phyloP scores from a whole-genome alignment of 2,888 invertebrate genomes.

The Hirtodrosophila alboralis region DNA sequence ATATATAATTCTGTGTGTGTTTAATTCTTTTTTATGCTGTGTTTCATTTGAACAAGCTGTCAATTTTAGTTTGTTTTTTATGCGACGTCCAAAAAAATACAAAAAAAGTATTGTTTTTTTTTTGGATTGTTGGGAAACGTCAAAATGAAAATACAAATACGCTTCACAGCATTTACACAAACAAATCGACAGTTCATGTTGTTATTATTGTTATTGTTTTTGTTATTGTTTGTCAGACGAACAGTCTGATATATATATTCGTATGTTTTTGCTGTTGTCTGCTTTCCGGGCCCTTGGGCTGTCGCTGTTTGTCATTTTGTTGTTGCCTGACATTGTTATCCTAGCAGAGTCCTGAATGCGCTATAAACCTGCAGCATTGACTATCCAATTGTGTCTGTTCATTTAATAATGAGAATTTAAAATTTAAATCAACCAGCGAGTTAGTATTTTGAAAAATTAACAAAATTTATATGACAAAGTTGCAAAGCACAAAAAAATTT shows the following conservation, averaged over 20 bases:
- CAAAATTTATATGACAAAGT: too few relatives aligned
- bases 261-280: constrained; percentile 52
- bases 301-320: constrained; percentile 71
- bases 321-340: constrained; percentile 71
- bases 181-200: constrained; percentile 62
- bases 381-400: not conserved
- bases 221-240: constrained; percentile 1
- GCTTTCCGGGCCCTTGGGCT: constrained; percentile 65
- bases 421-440: too few relatives aligned
- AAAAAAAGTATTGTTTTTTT: constrained; percentile 27
- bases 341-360: constrained; percentile 39
- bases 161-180: constrained; percentile 72
- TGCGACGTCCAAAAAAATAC: constrained; percentile 32
- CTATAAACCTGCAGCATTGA: constrained; percentile 26
- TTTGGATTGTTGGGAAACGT: constrained; percentile 43
- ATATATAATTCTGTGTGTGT: constrained; percentile 15
- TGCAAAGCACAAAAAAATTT: too few relatives aligned
- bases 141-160: constrained; percentile 73
- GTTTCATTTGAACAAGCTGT: constrained; percentile 65
- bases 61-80: constrained; percentile 66
- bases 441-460: too few relatives aligned
- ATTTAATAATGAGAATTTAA: constrained; percentile 9
- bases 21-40: constrained; percentile 13
- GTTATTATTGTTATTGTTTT: constrained; percentile 35
- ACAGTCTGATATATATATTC: constrained; percentile 31